Percentiles rank a stretch among this genome's conserved stretches.
phyloP scores from a whole-genome alignment of 1,140 invertebrate species.

The Lerema accius region DNA sequence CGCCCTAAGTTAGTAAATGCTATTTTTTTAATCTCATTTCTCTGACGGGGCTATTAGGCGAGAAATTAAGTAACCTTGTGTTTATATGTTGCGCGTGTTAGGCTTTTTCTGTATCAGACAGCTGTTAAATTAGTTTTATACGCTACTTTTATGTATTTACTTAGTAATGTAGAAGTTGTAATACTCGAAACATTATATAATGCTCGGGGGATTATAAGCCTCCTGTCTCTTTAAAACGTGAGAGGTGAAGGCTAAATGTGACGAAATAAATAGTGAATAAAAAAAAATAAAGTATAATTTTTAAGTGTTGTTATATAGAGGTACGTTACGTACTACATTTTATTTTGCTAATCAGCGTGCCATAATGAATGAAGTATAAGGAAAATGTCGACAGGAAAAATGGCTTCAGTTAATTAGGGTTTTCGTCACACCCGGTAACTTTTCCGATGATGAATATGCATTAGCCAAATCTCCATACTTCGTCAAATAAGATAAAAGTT shows the following conservation, averaged over 20 bases:
- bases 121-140: background rate
- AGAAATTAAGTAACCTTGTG: constrained; percentile 7
- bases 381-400: background rate
- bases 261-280: too few relatives aligned
- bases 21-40: constrained; percentile 16
- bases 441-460: constrained; percentile 18
- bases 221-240: too few relatives aligned
- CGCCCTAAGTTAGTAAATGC: constrained; percentile 16
- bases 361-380: too few relatives aligned
- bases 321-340: too few relatives aligned
- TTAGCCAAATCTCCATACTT: constrained; percentile 5
- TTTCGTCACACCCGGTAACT: constrained; percentile 1
- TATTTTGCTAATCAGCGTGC: too few relatives aligned
- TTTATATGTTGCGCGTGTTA: background rate
- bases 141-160: too few relatives aligned
- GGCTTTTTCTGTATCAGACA: background rate
- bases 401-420: background rate
- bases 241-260: too few relatives aligned
- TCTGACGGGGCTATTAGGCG: constrained; percentile 19
- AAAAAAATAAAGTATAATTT: too few relatives aligned
- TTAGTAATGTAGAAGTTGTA: too few relatives aligned
- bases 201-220: too few relatives aligned
- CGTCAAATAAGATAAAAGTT: constrained; percentile 16
- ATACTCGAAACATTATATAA: too few relatives aligned
- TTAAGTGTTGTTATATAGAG: too few relatives aligned